Conservation (phyloP, 1,140 invertebrate species). For the Gryllus bimaculatus region DNA sequence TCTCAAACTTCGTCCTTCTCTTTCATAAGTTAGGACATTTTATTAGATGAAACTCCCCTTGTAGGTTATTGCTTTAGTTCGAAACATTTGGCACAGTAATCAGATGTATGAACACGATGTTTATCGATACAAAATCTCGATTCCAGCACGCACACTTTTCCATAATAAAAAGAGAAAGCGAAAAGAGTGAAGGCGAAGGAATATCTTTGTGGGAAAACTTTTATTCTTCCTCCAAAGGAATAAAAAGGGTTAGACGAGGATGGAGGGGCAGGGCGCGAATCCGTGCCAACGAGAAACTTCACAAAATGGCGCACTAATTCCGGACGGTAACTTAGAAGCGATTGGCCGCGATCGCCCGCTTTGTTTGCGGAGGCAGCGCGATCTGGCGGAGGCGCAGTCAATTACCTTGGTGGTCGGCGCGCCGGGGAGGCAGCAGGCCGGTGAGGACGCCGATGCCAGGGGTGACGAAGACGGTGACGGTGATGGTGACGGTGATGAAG, state of each 20-base stretch:
- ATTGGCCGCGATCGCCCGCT: background rate
- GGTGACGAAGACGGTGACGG: no score
- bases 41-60: background rate
- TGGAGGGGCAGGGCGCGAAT: background rate
- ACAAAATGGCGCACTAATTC: background rate
- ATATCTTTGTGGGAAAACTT: background rate
- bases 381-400: background rate
- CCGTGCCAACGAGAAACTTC: background rate
- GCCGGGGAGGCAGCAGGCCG: no score
- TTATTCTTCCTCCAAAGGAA: background rate
- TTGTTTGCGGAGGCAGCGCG: background rate
- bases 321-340: background rate
- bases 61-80: background rate
- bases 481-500: no score
- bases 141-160: background rate
- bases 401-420: background rate
- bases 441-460: no score
- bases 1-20: background rate
- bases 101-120: background rate
- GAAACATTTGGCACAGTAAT: background rate
- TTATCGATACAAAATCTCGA: background rate
- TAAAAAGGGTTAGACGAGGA: background rate
- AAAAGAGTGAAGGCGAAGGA: background rate
- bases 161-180: background rate
- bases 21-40: background rate